Evolutionary conservation across 2,113 vertebrate genomes (phyloP), one percentile per base, ranked within the genome.

Genomic region (Oenanthe melanoleuca): DNA sequence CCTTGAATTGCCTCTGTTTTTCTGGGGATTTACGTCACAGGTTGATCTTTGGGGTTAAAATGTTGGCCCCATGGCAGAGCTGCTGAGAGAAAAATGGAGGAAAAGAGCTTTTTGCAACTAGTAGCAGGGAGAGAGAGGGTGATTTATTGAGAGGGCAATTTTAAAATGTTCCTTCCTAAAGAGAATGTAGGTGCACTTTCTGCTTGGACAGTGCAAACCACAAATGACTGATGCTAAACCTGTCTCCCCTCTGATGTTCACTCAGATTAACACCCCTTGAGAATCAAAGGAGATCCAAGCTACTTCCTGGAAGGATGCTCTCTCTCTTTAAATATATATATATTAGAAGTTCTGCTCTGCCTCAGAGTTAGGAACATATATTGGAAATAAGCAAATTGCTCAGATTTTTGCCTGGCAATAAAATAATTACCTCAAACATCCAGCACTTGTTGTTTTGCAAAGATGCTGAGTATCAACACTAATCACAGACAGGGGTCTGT

Each of bases 341-440:
- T 37, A 11, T 63, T 69, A 57, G 26, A 85, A 74, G 33, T 74
- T 50, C 21, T 82, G 66, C 34, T 72, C 61, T 91, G 79, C 89
- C 69, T 83, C 66, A 53, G 38, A 82, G 24, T 44, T 29, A 63
- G 55, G 29, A 63, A 59, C 42, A 17, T 13, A 4, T 45, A 89
- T 49, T 89, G 72, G 40, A 94, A 97, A 86, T 56, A 80, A 89
- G 69, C 66, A 92, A 78, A 88, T 91, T 78, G 34, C 49, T 79
- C 38, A 63, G 26, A 49, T 65, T 87, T 95, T 92, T 60, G 63
- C 55, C 34, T 86, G 81, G 60, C 82, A 90, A 70, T 83, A 52
- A 88, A 81, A 70, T 75, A 70, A 89, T 92, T 85, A n/a, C 86
- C 92, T 91, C 86, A 85, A 78, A 83, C 80, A 61, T 88, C 70